Evolutionary conservation across 2,113 vertebrate species (phyloP), one percentile per base, ranked within the genome.

Genomic region (Laticauda laticaudata): DNA sequence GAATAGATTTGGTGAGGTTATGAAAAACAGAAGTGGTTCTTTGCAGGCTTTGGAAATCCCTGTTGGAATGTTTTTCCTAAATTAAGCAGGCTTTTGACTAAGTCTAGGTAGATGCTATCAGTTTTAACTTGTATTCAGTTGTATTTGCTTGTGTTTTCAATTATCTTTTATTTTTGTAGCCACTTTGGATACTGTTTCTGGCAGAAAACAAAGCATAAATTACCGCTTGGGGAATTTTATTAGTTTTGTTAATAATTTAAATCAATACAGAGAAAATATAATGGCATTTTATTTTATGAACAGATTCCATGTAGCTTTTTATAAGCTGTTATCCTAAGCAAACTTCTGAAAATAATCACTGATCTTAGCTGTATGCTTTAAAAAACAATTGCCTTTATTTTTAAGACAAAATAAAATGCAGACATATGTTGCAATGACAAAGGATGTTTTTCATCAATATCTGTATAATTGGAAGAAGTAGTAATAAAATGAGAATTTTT

Each of bases 321-420:
- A 88, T 92, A 92, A 75, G 57, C 91, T 91, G 34, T 43, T 94
- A 94, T 96, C 92, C 86, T 93, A 55, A 93, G 43, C 89, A 94
- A 90, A 93, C 93, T 93, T 91, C 93, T 0, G 11, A 94, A 96
- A 92, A 93, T 93, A 96, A 94, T 93, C 93, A 39, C 61, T 91
- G 93, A 87, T 53, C 26, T 6, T 97, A 95, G 92, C 90, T 92
- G 15, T 34, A 94, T 89, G 94, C 85, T 92, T 10, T 51, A 91
- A 91, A 53, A 57, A 88, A 0, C 95, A 94, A 94, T 94, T 90
- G 61, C n/a, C 91, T 95, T 69, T 39, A 81, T 95, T 96, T 95
- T 94, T 92, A 61, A 94, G 91, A 86, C 91, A 95, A 69, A 93
- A 94, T 81, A 89, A 0, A 0, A 89, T 0, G 0, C 93, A 88